These are phyloP conservation scores for Zootermopsis nevadensis DNA, from an alignment of 2,888 invertebrate genomes.

Conservation along the genomic window DNA sequence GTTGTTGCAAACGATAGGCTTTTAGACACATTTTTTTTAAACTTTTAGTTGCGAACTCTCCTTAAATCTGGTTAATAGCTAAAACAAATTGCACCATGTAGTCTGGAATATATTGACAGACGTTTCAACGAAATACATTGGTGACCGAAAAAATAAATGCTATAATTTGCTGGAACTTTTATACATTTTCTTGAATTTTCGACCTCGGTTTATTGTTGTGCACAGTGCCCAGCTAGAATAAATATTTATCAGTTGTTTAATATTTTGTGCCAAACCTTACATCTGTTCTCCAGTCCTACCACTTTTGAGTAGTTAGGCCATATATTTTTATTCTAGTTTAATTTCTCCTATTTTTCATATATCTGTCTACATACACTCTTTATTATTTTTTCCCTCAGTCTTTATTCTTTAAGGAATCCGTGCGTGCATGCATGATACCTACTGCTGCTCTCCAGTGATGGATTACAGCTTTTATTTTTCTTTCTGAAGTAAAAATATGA, in stretches of 20 bases:
- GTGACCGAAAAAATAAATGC: neutral
- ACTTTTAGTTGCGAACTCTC: too few relatives aligned
- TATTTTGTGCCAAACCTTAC: neutral
- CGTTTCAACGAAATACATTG: neutral
- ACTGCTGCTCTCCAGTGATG: neutral
- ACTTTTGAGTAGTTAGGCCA: neutral
- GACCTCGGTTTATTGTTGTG: neutral
- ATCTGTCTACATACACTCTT: conserved; percentile 24
- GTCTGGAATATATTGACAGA: too few relatives aligned
- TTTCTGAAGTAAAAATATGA: conserved; percentile 6
- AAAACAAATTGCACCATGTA: too few relatives aligned
- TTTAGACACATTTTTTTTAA: too few relatives aligned
- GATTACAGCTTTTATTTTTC: conserved; percentile 19
- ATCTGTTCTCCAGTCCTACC: neutral
- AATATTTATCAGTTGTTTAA: neutral
- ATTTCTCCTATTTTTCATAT: conserved; percentile 19
- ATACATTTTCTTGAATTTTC: neutral
- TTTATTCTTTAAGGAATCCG: conserved; percentile 30
- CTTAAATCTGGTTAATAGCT: too few relatives aligned
- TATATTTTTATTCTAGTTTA: neutral
- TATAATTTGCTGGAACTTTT: neutral
- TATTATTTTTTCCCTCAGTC: neutral
- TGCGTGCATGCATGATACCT: conserved; percentile 8
- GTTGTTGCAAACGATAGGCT: too few relatives aligned
- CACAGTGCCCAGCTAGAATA: neutral